A percentile compares a stretch with the other conserved stretches of the same genome.
These are phyloP conservation scores for Lophius piscatorius DNA, from an alignment of 2,113 vertebrate species.

Conservation along the genomic window DNA sequence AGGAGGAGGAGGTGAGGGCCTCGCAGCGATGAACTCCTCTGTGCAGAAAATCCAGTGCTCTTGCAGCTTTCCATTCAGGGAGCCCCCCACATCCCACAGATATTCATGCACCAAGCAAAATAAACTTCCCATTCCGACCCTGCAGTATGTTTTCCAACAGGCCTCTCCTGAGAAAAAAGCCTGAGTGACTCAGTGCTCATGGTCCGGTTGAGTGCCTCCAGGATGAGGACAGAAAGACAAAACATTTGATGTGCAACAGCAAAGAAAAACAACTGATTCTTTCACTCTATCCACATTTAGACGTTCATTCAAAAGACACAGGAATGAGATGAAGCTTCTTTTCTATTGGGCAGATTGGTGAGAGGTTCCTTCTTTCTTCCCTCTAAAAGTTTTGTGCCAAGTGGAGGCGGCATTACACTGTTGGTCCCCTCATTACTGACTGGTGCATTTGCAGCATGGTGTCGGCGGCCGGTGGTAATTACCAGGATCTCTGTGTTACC, in stretches of 20 bases:
- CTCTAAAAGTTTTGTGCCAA: neutral
- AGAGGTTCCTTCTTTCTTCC: neutral
- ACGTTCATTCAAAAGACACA: constrained; percentile 15
- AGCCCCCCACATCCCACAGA: constrained; percentile 72
- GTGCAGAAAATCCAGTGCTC: constrained; percentile 44
- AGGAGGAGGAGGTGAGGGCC: constrained; percentile 1
- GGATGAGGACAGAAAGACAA: constrained; percentile 28
- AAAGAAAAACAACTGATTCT: constrained; percentile 3
- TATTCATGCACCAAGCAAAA: constrained; percentile 74
- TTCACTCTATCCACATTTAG: neutral
- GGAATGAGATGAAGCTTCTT: neutral
- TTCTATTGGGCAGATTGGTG: constrained; percentile 6
- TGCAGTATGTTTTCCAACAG: constrained; percentile 57
- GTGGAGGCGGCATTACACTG: constrained; percentile 10
- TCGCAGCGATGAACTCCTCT: constrained; percentile 42
- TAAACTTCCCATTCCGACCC: constrained; percentile 72
- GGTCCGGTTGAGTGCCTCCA: constrained; percentile 35
- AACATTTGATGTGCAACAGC: constrained; percentile 27
- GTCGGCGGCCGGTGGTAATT: constrained; percentile 71
- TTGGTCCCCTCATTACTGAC: constrained; percentile 45
- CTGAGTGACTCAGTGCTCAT: constrained; percentile 39
- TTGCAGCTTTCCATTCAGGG: constrained; percentile 38
- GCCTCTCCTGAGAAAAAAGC: constrained; percentile 57
- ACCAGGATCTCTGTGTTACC: constrained; percentile 67
- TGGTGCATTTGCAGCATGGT: constrained; percentile 72